Evolutionary conservation across 1,140 invertebrate genomes (phyloP).

Genomic region (Sipha flava): DNA sequence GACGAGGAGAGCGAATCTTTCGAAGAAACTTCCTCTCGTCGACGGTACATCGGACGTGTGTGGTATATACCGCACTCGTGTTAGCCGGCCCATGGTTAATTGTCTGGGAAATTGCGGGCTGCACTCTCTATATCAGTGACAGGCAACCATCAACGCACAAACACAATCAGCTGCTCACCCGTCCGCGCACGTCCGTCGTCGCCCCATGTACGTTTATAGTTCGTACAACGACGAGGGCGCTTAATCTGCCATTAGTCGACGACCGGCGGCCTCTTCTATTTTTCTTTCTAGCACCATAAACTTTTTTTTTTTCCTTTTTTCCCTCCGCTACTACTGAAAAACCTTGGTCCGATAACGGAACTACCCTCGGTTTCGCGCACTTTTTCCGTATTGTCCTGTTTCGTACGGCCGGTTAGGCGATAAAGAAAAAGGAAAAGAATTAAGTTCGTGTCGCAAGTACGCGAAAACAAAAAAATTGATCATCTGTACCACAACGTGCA

Average conservation of each 20-base stretch:
- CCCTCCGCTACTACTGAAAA: too few relatives aligned
- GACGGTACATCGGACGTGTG: neutral
- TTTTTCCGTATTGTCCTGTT: too few relatives aligned
- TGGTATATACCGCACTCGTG: neutral
- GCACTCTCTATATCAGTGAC: slow-evolving; percentile 25
- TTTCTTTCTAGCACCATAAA: neutral
- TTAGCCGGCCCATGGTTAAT: slow-evolving; percentile 27
- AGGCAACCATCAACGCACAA: neutral
- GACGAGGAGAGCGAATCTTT: neutral
- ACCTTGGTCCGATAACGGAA: neutral
- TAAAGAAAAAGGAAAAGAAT: too few relatives aligned
- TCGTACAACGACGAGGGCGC: neutral
- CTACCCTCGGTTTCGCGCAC: too few relatives aligned
- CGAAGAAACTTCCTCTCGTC: neutral
- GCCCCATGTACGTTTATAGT: neutral
- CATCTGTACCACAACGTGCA: too few relatives aligned
- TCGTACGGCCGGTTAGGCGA: too few relatives aligned
- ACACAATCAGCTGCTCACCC: neutral
- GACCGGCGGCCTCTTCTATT: neutral
- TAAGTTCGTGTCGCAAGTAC: too few relatives aligned
- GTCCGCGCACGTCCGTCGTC: neutral
- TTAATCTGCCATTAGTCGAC: slow-evolving; percentile 27
- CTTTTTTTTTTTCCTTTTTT: neutral
- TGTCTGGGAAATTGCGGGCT: slow-evolving; percentile 29
- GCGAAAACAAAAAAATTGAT: too few relatives aligned